phyloP scores from a whole-genome alignment of 2,797 vertebrate species.

The Acanthis flammea region DNA sequence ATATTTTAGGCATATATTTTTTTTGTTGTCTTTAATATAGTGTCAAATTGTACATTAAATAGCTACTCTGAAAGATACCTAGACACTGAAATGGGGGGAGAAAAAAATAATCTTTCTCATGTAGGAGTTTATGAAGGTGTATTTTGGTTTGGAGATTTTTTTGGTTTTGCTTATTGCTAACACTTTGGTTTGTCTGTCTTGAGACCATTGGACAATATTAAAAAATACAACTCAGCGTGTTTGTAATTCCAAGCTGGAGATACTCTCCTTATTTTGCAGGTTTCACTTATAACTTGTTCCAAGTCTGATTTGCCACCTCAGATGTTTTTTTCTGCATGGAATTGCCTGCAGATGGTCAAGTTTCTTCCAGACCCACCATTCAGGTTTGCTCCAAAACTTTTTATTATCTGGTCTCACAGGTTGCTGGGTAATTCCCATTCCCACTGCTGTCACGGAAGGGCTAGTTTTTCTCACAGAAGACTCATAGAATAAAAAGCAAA shows the following conservation, averaged over 20 bases:
- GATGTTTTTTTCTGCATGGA: not conserved
- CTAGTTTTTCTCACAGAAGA: not conserved
- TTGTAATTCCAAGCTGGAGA: not conserved
- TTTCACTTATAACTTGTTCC: not conserved
- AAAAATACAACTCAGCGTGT: not conserved
- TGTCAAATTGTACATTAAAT: constrained; percentile 2
- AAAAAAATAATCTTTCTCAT: not conserved
- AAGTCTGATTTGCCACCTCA: not conserved
- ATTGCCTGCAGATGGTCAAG: not conserved
- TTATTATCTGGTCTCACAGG: not conserved
- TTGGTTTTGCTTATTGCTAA: not conserved
- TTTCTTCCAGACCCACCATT: not conserved
- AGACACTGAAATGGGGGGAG: not conserved
- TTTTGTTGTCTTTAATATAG: not conserved
- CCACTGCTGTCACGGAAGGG: not conserved
- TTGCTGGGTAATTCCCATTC: not conserved
- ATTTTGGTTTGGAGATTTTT: not conserved
- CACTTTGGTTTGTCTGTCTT: not conserved
- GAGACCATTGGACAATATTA: not conserved
- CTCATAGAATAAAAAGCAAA: not conserved
- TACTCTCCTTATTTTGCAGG: not conserved
- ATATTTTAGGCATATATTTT: not conserved
- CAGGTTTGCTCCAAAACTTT: not conserved
- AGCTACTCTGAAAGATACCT: not conserved
- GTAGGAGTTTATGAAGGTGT: not conserved